Evolutionary conservation across 2,888 invertebrate genomes (phyloP).

Genomic region (Limnephilus marmoratus): DNA sequence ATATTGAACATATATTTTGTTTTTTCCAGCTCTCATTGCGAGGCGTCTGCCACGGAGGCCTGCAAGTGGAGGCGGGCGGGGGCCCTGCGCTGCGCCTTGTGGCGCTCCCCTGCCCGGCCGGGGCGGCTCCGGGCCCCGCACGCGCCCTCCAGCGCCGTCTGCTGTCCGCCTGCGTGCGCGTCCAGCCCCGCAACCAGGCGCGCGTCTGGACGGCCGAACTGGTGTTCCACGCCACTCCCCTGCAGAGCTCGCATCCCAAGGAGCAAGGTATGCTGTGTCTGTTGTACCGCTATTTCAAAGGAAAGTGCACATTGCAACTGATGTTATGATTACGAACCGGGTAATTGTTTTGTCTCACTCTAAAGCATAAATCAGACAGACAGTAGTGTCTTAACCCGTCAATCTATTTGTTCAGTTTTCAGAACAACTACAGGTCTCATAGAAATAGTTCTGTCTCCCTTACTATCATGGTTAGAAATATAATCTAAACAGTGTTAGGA

Average conservation of each 20-base stretch:
- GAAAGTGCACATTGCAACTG: too few relatives aligned
- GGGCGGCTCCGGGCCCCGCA: slow-evolving; percentile 71
- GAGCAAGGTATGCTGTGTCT: slow-evolving; percentile 81
- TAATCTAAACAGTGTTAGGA: too few relatives aligned
- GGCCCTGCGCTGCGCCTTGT: slow-evolving; percentile 89
- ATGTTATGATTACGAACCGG: too few relatives aligned
- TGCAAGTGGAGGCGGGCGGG: slow-evolving; percentile 95
- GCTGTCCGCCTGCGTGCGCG: slow-evolving; percentile 89
- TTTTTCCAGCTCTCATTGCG: slow-evolving; percentile 82
- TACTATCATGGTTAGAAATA: too few relatives aligned
- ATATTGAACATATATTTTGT: neutral
- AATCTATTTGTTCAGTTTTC: too few relatives aligned
- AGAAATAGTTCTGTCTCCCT: too few relatives aligned
- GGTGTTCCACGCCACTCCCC: slow-evolving; percentile 89
- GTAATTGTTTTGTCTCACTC: too few relatives aligned
- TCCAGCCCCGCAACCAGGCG: slow-evolving; percentile 86
- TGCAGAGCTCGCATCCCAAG: slow-evolving; percentile 87
- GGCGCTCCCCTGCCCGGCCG: slow-evolving; percentile 83
- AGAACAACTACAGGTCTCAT: too few relatives aligned
- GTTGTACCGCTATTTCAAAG: too few relatives aligned
- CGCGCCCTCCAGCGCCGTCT: slow-evolving; percentile 87
- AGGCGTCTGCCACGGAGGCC: slow-evolving; percentile 93
- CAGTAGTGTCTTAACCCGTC: too few relatives aligned
- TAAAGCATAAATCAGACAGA: too few relatives aligned
- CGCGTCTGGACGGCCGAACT: slow-evolving; percentile 94